Conservation (phyloP, 2,888 invertebrate genomes). For the Scaptomyza tumidula region DNA sequence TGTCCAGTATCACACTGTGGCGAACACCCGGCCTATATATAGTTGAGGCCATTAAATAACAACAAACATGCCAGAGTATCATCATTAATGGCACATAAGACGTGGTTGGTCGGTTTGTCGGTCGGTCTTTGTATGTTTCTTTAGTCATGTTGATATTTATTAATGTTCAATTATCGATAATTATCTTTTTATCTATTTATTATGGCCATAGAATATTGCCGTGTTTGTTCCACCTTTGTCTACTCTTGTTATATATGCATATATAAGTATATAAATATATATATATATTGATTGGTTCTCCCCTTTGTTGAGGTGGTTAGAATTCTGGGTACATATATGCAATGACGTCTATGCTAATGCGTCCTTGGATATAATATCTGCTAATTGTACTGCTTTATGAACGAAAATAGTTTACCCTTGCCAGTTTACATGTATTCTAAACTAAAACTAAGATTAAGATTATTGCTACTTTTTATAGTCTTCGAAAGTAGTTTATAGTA, state of each 20-base stretch:
- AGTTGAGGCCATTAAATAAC: conserved; percentile 37
- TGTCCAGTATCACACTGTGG: conserved; percentile 27
- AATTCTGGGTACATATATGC: neutral
- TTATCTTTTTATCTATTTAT: conserved; percentile 59
- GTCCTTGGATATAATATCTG: too few species aligned
- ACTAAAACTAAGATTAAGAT: too few species aligned
- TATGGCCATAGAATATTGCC: conserved; percentile 2
- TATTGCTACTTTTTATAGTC: too few species aligned
- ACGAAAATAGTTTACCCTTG: too few species aligned
- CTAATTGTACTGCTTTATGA: too few species aligned
- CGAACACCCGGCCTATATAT: conserved; percentile 46
- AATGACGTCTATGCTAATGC: neutral
- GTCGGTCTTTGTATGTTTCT: conserved; percentile 22
- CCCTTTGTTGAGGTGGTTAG: conserved; percentile 1
- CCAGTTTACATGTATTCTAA: too few species aligned
- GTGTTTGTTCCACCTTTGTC: conserved; percentile 7
- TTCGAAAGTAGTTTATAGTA: too few species aligned
- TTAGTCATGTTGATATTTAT: conserved; percentile 62
- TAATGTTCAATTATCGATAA: conserved; percentile 69
- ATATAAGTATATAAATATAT: neutral
- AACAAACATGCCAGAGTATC: conserved; percentile 49
- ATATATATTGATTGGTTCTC: neutral
- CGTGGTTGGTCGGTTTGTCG: conserved; percentile 12
- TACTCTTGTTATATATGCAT: neutral
- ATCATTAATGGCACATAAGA: conserved; percentile 56